Base-by-base conservation (phyloP, 1,140 invertebrate genomes). In the Elymnias hypermnestra region DNA sequence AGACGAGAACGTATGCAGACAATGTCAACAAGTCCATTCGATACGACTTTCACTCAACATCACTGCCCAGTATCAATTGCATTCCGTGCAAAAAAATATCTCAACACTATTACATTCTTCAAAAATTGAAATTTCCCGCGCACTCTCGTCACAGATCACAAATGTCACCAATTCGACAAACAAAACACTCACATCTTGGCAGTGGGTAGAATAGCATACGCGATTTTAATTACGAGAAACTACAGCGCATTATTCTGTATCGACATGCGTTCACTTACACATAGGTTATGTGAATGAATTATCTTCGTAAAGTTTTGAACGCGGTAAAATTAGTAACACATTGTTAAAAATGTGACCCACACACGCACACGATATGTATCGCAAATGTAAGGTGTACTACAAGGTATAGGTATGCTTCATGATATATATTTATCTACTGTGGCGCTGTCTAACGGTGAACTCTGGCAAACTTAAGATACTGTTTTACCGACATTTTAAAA, bases 91-190 rank as follows among this genome's bases (percentile, higher is more conserved):
- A 50, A 46, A 43, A 51, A 55, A 40, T 21, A 31, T 31, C 48
- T 35, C 7, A 26, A 36, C 41, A 22, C 35, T 40, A 35, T 40
- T 43, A 53, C 48, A 57, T 39, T 52, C 31, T 54, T 39, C 26
- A n/a, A 23, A 46, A 58, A 66, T 53, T 37, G 37, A 53, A 76
- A 79, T 44, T 63, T 76, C 70, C 68, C 75, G 72, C 75, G 63
- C 45, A 48, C 33, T 51, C 26, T 51, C 42, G 33, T 51, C 42
- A 61, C 36, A 38, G 23, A 42, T 37, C 25, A 39, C 28, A 45
- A 62, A 71, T 64, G 68, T 79, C 64, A 75, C 72, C 72, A 72
- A 38, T 54, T 41, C 40, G 59, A 4, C 40, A 47, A 23, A 28
- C 44, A 39, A 3, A 44, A 19, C 41, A 26, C 39, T 65, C 46